These are phyloP conservation scores for Sylvilagus floridanus DNA, from an alignment of 2,797 vertebrate genomes.

Conservation along the genomic window DNA sequence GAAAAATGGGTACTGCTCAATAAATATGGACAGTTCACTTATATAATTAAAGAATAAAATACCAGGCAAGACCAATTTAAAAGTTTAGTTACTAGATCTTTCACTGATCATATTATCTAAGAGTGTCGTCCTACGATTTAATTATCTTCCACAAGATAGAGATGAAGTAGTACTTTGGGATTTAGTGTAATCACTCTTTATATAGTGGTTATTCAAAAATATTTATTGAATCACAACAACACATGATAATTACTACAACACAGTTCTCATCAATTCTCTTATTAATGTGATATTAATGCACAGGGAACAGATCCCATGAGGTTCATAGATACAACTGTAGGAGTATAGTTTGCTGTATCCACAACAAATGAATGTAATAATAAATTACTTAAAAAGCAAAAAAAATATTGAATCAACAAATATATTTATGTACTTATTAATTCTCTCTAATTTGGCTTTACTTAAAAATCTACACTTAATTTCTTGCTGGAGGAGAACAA, in stretches of 20 bases:
- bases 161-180: neutral
- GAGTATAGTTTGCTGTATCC: no score
- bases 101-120: neutral
- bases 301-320: no score
- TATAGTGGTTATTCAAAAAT: neutral
- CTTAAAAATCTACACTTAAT: slow-evolving; percentile 1
- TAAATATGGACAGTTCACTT: neutral
- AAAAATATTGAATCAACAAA: neutral
- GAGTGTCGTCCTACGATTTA: slow-evolving; percentile 1
- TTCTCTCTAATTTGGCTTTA: neutral
- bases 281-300: no score
- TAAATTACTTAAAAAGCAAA: no score
- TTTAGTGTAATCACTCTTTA: neutral
- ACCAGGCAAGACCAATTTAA: neutral
- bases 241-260: no score
- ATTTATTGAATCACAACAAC: neutral
- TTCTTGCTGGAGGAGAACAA: neutral
- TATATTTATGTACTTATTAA: neutral
- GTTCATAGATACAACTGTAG: no score
- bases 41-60: neutral
- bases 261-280: no score
- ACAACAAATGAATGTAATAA: no score
- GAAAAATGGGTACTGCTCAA: neutral
- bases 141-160: neutral
- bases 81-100: neutral